Evolutionary conservation across 1,140 invertebrate genomes (phyloP).

Genomic region (Drosophila miranda): DNA sequence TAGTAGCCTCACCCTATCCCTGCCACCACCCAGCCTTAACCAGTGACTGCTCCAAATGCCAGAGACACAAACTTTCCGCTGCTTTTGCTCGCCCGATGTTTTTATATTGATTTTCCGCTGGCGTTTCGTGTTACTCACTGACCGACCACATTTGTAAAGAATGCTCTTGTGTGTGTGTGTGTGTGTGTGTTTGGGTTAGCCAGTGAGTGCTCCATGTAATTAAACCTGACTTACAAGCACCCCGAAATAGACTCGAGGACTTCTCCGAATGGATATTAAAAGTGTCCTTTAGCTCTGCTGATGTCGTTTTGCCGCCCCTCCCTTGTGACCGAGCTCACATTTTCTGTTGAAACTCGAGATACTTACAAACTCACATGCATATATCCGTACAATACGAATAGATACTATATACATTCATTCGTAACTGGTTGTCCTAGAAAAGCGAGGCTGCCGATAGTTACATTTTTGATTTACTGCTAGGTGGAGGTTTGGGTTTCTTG

Average conservation of each 20-base stretch:
- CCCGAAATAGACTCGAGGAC: conserved; percentile 45
- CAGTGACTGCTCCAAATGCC: conserved; percentile 3
- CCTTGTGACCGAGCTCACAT: too few species aligned
- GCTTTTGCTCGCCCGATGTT: conserved; percentile 45
- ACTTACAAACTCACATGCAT: conserved; percentile 4
- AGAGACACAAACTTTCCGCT: conserved; percentile 37
- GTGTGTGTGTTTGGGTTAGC: conserved; percentile 21
- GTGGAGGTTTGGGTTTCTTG: conserved; percentile 29
- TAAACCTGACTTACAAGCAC: conserved; percentile 37
- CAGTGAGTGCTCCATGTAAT: conserved; percentile 35
- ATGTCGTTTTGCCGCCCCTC: conserved; percentile 19
- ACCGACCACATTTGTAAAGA: conserved; percentile 22
- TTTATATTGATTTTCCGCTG: conserved; percentile 57
- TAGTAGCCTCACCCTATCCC: conserved; percentile 23
- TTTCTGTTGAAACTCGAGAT: too few species aligned
- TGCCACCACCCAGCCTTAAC: conserved; percentile 1
- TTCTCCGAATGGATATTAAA: conserved; percentile 22
- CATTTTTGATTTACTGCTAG: conserved; percentile 32
- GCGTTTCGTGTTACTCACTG: conserved; percentile 11
- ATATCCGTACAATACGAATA: neutral
- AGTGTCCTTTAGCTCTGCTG: conserved; percentile 28
- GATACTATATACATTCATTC: neutral
- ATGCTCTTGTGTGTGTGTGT: conserved; percentile 17
- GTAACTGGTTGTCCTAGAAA: conserved; percentile 1
- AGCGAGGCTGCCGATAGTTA: neutral